Base-by-base conservation (phyloP, 2,888 invertebrate genomes). In the Pachydiplax longipennis region DNA sequence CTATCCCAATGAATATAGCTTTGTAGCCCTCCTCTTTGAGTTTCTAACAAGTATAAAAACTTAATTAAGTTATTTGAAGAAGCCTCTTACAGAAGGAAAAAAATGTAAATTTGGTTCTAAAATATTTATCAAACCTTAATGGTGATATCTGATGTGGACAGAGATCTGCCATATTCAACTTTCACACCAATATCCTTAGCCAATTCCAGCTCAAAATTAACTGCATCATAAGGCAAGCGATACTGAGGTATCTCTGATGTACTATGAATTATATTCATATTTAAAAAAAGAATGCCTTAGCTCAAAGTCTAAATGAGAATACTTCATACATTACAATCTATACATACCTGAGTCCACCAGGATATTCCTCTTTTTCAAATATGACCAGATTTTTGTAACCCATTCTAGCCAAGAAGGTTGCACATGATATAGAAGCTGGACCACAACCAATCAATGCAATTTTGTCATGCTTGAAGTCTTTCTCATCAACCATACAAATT, bases 211-310 rank as follows among this genome's bases (percentile, higher is more conserved):
- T 99, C 99, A 94, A 98, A 99, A 93, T 98, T 96, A 0, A 99
- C 98, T 1, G 98, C 98, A 91, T 97, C 97, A 93, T 96, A 97
- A 0, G 99, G 99, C 44, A 99, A 95, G 80, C 99, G 97, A 94
- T 98, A 99, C 93, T 99, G 99, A 0, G 99, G 99, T 92, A 99
- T 99, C 95, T 99, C 99, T 0, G 98, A 96, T 0, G 99, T 96
- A 93, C 99, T 99, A 93, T 73, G 94, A 94, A 90, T 91, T 91
- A 91, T 82, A 53, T 31, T 22, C 6, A 25, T 0, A 53, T 48
- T 2, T n/a, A n/a, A n/a, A 73, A 37, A 25, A 80, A 31, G n/a
- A 48, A 90, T 31, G 35, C 80, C 31, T 83, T 80, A 61, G 53
- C 6, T 37, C 48, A 35, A 15, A 10, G 25, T 37, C 13, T 58